Base-by-base conservation (phyloP, 2,888 invertebrate genomes). In the Coelopa pilipes region DNA sequence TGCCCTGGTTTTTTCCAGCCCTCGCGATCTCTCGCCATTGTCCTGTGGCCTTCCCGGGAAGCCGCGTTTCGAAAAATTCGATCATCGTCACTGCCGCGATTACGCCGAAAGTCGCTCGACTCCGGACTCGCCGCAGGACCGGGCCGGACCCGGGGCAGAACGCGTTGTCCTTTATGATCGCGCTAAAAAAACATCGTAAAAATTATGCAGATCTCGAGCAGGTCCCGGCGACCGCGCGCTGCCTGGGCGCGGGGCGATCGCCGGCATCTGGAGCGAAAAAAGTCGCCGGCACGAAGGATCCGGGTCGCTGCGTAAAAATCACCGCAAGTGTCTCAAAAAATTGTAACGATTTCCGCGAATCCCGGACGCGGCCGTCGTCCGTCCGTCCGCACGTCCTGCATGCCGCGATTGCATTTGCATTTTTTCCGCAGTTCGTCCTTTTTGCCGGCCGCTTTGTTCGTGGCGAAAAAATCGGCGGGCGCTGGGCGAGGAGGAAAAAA, bases 61-160 rank as follows among this genome's bases (percentile, higher is more conserved):
- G 53, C 53, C 53, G 53, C 53, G n/a, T n/a, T 53, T 53, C 53
- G 53, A 53, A 53, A 53, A 53, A 34, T 34, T 34, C 34, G 34
- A 34, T 34, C 34, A 34, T 34, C 34, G 7, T 34, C 13, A 11
- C 53, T 71, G 74, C 21, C 70, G 55, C 72, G 75, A 77, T 78
- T 78, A 78, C 13, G 13, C 10, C 45, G 76, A 77, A 77, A 75
- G 34, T 74, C 34, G 68, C 49, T 67, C 49, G 24, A 11, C 34
- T 2, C 34, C 34, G 34, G 34, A 2, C 34, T 34, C 34, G 2
- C 7, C 7, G 2, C 7, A 34, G 4, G 7, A 7, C 34, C 34
- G 7, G 34, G 34, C 2, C 34, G 34, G 34, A 34, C 34, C 7
- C 34, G 7, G 34, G 34, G 7, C 34, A 34, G 34, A 7, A 34